Percentiles rank a stretch among this genome's conserved stretches.
phyloP scores from a whole-genome alignment of 2,113 vertebrate species.

The Thalassarche chlororhynchos region DNA sequence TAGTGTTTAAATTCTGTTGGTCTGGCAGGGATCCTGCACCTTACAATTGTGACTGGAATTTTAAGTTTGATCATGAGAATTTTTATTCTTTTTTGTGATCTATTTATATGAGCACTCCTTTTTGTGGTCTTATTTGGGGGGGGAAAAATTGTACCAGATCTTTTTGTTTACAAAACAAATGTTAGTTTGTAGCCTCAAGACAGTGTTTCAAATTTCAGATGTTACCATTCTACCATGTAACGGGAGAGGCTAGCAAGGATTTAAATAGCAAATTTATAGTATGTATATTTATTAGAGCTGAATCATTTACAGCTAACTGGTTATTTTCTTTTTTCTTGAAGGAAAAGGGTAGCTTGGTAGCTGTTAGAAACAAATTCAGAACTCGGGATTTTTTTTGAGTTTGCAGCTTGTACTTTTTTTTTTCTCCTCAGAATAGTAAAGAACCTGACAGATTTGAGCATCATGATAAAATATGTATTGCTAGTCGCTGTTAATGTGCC shows the following conservation, averaged over 20 bases:
- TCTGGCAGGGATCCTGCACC: neutral
- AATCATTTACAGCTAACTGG: neutral
- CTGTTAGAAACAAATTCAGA: neutral
- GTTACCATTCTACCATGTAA: neutral
- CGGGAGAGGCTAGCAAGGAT: constrained; percentile 20
- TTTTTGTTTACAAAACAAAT: constrained; percentile 35
- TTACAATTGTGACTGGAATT: neutral
- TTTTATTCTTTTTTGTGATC: neutral
- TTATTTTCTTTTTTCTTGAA: constrained; percentile 5
- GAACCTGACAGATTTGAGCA: neutral
- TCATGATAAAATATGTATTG: neutral
- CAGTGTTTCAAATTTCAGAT: constrained; percentile 6
- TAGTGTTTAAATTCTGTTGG: neutral
- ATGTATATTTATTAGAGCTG: constrained; percentile 38
- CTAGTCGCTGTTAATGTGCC: neutral
- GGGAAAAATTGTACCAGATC: neutral
- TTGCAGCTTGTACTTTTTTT: neutral
- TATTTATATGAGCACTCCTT: neutral
- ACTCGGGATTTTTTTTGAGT: neutral
- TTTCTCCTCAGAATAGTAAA: neutral
- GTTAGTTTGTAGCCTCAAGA: constrained; percentile 10
- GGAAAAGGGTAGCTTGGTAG: neutral
- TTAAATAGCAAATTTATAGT: constrained; percentile 40
- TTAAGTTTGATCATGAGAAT: neutral
- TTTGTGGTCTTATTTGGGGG: neutral